These are phyloP conservation scores for Quadriops clusia DNA, from an alignment of 2,888 invertebrate species.

Conservation along the genomic window DNA sequence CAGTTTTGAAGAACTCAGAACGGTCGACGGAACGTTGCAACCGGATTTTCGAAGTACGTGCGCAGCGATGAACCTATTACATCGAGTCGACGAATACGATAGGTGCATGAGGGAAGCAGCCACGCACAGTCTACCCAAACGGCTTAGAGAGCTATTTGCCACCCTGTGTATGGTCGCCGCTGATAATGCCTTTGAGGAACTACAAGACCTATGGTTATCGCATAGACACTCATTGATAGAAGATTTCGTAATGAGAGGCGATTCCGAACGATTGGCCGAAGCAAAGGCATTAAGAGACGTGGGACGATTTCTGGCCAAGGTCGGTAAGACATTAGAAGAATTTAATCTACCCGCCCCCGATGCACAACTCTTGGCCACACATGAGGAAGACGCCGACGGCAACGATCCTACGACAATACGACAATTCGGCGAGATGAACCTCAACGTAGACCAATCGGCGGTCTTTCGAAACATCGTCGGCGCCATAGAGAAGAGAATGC, in stretches of 20 bases:
- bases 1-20: constrained; percentile 20
- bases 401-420: neutral
- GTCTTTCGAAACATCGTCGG: constrained; percentile 3
- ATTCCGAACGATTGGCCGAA: neutral
- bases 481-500: neutral
- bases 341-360: constrained; percentile 1
- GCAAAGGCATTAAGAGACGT: neutral
- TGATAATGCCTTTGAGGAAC: neutral
- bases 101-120: constrained; percentile 2
- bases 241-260: neutral
- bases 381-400: neutral
- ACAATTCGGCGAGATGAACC: neutral
- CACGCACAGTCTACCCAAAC: neutral
- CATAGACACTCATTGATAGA: neutral
- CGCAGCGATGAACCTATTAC: neutral
- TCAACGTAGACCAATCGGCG: constrained; percentile 2
- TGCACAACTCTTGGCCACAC: neutral
- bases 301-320: neutral
- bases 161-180: constrained; percentile 3
- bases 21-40: constrained; percentile 23
- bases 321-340: neutral
- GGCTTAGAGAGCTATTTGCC: neutral
- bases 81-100: neutral
- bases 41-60: no score
- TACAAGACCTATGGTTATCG: neutral